Conservation (phyloP, 2,797 vertebrate genomes). For the Fundulus diaphanus region DNA sequence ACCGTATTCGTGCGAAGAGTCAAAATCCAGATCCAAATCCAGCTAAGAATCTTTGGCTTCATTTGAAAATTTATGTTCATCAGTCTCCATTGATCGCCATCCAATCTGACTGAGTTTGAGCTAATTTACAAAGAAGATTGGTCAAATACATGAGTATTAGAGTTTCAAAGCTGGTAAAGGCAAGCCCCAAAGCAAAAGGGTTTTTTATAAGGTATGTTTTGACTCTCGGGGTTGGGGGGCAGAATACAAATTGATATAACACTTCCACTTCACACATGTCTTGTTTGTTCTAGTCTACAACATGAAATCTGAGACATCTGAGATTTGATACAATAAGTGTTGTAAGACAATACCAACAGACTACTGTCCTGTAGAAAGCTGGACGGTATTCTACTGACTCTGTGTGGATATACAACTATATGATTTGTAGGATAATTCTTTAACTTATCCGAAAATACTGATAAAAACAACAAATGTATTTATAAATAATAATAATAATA, state of each 20-base stretch:
- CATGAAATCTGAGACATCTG: neutral
- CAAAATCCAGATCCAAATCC: too few relatives aligned
- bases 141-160: too few relatives aligned
- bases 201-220: neutral
- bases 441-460: neutral
- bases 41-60: too few relatives aligned
- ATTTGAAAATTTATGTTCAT: neutral
- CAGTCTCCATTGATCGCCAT: neutral
- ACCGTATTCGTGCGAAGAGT: too few relatives aligned
- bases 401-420: constrained; percentile 8
- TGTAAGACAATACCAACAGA: neutral
- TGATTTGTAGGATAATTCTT: neutral
- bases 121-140: too few relatives aligned
- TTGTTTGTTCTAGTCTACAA: neutral
- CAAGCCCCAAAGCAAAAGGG: neutral
- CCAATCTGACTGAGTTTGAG: neutral
- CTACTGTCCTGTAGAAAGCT: neutral
- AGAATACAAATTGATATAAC: neutral
- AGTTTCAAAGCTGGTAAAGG: neutral
- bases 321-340: neutral
- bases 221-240: too few relatives aligned
- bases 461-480: neutral
- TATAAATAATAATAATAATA: too few relatives aligned
- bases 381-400: neutral
- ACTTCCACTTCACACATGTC: neutral